Base-by-base conservation (phyloP, 2,888 invertebrate species). In the Galerucella nymphaeae region DNA sequence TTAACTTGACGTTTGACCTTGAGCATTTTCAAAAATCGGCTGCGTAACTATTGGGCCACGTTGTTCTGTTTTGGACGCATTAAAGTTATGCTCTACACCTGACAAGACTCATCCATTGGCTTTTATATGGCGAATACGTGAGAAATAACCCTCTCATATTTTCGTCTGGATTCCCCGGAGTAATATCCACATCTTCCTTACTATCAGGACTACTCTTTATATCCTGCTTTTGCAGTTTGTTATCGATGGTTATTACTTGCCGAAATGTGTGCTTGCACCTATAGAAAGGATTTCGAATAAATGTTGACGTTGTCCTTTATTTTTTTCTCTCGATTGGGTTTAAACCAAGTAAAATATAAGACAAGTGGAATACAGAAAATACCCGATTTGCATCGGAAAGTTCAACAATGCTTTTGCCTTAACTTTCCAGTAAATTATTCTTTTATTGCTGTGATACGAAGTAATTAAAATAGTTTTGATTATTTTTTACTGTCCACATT, bases 171-270 rank as follows among this genome's bases (percentile, higher is more conserved):
- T 76, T 84, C 85, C 84, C 85, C 74, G 73, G 85, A 84, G 85
- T 84, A 85, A 85, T 85, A 85, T 84, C 83, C 84, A 78, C 84
- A 84, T 83, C 84, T 81, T 80, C 78, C 78, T 81, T 78, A 80
- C 80, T 81, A 81, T 82, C 81, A 80, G 75, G 76, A 77, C 74
- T 77, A 75, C 79, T 80, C 79, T 85, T 84, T 85, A 85, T 82
- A 83, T 75, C 75, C 74, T 75, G 77, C 81, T 79, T 81, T 79
- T 76, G 83, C 81, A 79, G 78, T 84, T 82, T 80, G 83, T 85
- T 85, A 84, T 83, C 84, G 79, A 82, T 85, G 84, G 82, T 85
- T 85, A 85, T 82, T 82, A 83, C 83, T 81, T 83, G 83, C 83
- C 84, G 82, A 83, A 82, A 76, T 78, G 76, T 77, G 73, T 70